phyloP scores from a whole-genome alignment of 2,797 vertebrate genomes.

The Bryconaethiops microstoma region DNA sequence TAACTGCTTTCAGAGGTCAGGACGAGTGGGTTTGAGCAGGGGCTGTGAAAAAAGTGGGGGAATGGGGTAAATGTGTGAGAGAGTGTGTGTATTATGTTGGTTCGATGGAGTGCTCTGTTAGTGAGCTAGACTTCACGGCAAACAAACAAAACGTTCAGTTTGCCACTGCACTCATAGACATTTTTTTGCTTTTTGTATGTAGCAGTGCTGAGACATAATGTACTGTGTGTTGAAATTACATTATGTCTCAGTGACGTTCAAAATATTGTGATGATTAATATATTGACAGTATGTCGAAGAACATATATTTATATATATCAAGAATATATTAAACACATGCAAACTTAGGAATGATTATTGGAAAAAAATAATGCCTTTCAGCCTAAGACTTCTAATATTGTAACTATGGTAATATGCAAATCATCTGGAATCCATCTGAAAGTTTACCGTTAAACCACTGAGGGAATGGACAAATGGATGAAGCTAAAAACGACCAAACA shows the following conservation, averaged over 20 bases:
- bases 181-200: background rate
- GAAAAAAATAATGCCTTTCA: no score
- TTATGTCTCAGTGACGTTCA: no score
- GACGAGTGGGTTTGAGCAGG: slow-evolving; percentile 76
- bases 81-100: slow-evolving; percentile 41
- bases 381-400: background rate
- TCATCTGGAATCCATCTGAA: background rate
- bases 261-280: no score
- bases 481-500: background rate
- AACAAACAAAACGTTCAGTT: slow-evolving; percentile 28
- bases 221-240: no score
- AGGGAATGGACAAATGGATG: background rate
- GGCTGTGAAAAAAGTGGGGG: slow-evolving; percentile 74
- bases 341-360: no score
- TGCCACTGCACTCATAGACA: background rate
- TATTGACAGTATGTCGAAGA: no score
- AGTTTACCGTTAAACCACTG: background rate
- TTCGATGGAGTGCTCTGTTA: slow-evolving; percentile 28
- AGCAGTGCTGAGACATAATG: background rate
- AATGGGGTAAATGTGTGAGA: slow-evolving; percentile 25
- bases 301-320: no score
- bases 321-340: no score
- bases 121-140: slow-evolving; percentile 22
- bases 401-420: background rate
- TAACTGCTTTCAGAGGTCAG: slow-evolving; percentile 89